Evolutionary conservation across 2,113 vertebrate genomes (phyloP).

Genomic region (Xerus inauris): DNA sequence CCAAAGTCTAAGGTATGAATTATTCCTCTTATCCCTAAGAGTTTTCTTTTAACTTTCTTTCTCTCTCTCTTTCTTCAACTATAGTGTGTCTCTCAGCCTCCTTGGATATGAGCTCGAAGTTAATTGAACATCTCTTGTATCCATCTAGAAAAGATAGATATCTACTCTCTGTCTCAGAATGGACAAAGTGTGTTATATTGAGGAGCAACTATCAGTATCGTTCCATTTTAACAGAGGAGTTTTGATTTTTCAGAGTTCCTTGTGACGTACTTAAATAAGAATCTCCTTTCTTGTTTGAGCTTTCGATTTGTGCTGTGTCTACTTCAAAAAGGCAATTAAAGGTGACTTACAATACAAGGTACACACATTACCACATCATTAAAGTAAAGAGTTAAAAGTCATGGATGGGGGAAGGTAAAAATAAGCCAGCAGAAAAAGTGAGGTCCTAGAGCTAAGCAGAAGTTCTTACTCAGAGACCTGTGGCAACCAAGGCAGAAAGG

Average conservation of each 20-base stretch:
- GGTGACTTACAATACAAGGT: slow-evolving; percentile 1
- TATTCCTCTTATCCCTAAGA: not conserved
- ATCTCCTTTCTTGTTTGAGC: not conserved
- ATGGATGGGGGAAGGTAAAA: not conserved
- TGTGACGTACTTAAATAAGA: not conserved
- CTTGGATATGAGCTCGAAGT: not conserved
- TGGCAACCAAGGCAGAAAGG: not conserved
- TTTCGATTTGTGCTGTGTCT: not conserved
- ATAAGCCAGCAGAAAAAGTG: not conserved
- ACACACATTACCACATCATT: not conserved
- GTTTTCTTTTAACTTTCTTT: slow-evolving; percentile 6
- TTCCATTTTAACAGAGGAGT: not conserved
- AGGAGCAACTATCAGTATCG: not conserved
- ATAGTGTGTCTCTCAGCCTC: not conserved
- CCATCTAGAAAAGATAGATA: not conserved
- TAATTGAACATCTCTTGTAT: not conserved
- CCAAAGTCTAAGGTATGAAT: slow-evolving; percentile 32
- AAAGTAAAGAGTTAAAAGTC: slow-evolving; percentile 47
- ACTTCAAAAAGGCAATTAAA: not conserved
- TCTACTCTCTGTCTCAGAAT: not conserved
- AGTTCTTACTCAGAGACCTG: not conserved
- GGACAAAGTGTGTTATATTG: not conserved
- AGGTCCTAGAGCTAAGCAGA: not conserved
- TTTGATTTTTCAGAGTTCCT: not conserved
- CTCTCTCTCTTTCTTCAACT: not conserved